A percentile compares a stretch with the other conserved stretches of the same genome.
phyloP scores from a whole-genome alignment of 2,888 invertebrate species.

The Nezara viridula region DNA sequence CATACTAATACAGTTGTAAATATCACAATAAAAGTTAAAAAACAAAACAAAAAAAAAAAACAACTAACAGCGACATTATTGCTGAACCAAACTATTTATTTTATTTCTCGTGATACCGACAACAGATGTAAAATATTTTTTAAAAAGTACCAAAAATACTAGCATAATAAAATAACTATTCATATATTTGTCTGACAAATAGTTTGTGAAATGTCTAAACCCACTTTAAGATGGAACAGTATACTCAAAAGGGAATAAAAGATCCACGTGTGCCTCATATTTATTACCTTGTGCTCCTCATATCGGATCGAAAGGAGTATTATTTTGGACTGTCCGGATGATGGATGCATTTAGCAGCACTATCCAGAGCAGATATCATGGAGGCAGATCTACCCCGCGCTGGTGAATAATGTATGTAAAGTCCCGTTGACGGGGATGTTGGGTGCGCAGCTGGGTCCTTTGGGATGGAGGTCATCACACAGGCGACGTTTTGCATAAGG shows the following conservation, averaged over 20 bases:
- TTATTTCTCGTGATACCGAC: too few relatives aligned
- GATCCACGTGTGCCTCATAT: neutral
- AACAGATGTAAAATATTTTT: too few relatives aligned
- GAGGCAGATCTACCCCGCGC: neutral
- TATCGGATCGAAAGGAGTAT: neutral
- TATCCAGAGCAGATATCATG: neutral
- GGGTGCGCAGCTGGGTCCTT: neutral
- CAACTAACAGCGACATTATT: too few relatives aligned
- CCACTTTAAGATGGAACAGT: too few relatives aligned
- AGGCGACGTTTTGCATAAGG: neutral
- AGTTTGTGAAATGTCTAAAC: too few relatives aligned
- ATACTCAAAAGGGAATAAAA: neutral
- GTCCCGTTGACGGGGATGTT: conserved; percentile 11
- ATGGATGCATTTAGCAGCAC: neutral
- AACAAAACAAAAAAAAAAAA: too few relatives aligned
- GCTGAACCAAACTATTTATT: too few relatives aligned
- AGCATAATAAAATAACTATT: too few relatives aligned
- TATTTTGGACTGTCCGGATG: neutral
- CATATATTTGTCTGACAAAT: too few relatives aligned
- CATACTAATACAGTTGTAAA: too few relatives aligned
- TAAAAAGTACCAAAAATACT: too few relatives aligned
- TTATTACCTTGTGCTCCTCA: neutral
- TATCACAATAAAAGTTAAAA: too few relatives aligned
- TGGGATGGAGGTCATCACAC: neutral
- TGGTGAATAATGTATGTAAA: conserved; percentile 18